Conservation (phyloP, 2,888 invertebrate genomes). For the Caenorhabditis becei region DNA sequence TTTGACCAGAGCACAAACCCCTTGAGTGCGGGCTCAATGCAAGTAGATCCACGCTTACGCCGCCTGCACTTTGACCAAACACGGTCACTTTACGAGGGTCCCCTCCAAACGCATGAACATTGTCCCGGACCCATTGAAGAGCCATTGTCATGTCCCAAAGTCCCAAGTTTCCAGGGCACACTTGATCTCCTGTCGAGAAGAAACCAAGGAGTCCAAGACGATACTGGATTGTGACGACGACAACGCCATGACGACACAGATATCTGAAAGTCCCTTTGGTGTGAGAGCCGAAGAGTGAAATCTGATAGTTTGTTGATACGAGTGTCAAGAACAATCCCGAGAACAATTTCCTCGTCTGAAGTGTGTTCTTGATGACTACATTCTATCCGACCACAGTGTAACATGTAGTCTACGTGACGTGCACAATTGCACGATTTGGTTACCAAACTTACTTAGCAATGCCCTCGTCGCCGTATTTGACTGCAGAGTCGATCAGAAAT, state of each 20-base stretch:
- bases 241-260: conserved; percentile 73
- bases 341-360: conserved; percentile 14
- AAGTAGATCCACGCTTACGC: conserved; percentile 72
- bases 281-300: background rate
- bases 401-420: conserved; percentile 28
- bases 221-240: conserved; percentile 75
- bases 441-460: conserved; percentile 67
- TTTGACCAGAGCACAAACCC: conserved; percentile 51
- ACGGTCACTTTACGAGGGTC: conserved; percentile 74
- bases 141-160: conserved; percentile 78
- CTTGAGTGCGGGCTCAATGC: conserved; percentile 73
- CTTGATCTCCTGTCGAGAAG: conserved; percentile 75
- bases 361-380: conserved; percentile 26
- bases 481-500: conserved; percentile 70
- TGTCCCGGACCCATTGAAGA: conserved; percentile 74
- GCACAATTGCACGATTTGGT: background rate
- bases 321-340: background rate
- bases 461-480: conserved; percentile 75
- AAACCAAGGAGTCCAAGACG: conserved; percentile 77
- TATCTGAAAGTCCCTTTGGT: conserved; percentile 53
- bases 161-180: conserved; percentile 77
- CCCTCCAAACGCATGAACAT: conserved; percentile 73
- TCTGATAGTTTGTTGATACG: background rate
- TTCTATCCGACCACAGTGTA: conserved; percentile 21
- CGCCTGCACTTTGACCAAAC: conserved; percentile 76